These are phyloP conservation scores for Patella pellucida DNA, from an alignment of 2,888 invertebrate species.

Conservation along the genomic window DNA sequence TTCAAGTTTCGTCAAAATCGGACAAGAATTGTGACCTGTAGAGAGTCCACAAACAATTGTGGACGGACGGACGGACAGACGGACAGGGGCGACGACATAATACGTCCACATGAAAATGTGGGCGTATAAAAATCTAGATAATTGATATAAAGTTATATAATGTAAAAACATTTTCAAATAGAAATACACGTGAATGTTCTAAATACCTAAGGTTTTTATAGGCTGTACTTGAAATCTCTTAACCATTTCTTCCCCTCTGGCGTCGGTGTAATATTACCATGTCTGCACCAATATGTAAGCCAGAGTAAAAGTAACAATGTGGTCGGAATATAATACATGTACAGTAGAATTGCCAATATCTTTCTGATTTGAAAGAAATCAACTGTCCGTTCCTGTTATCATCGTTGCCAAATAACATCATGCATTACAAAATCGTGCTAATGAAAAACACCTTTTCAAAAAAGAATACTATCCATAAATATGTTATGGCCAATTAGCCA, in stretches of 20 bases:
- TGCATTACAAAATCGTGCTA: not conserved
- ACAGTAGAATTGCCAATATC: not conserved
- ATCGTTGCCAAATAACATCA: not conserved
- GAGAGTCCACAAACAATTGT: too few species aligned
- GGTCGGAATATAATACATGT: too few species aligned
- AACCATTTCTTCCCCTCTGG: not conserved
- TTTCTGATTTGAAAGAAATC: not conserved
- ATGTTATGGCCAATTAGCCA: not conserved
- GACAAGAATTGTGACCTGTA: too few species aligned
- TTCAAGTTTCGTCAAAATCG: too few species aligned
- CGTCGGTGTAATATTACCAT: not conserved
- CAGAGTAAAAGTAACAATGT: too few species aligned
- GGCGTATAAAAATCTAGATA: too few species aligned
- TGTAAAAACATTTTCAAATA: not conserved
- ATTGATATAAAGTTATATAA: not conserved
- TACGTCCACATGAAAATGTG: too few species aligned
- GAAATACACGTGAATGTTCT: not conserved
- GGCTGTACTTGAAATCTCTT: not conserved
- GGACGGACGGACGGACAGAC: too few species aligned
- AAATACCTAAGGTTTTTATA: not conserved
- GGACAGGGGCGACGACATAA: too few species aligned
- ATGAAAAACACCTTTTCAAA: not conserved
- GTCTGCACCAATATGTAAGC: too few species aligned
- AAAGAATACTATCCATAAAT: too few species aligned
- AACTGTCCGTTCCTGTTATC: not conserved